Conservation (phyloP, 2,797 vertebrate genomes). For the Chromobotia macracanthus region DNA sequence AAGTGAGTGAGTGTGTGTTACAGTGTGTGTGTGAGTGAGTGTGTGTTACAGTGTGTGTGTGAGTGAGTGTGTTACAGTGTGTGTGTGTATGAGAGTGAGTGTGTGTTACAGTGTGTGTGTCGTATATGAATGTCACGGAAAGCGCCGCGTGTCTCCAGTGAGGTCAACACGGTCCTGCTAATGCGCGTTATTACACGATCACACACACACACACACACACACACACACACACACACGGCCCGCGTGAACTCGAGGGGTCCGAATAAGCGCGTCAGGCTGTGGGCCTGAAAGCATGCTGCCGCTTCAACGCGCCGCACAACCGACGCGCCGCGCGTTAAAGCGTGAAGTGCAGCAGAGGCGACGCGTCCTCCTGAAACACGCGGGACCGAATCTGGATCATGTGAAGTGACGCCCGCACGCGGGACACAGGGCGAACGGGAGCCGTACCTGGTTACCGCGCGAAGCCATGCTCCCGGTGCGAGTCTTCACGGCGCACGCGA, state of each 20-base stretch:
- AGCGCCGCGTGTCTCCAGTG: background rate
- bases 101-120: too few species aligned
- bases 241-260: background rate
- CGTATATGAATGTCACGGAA: background rate
- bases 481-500: conserved; percentile 70
- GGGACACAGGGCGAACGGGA: conserved; percentile 11
- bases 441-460: conserved; percentile 82
- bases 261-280: conserved; percentile 41
- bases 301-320: conserved; percentile 71
- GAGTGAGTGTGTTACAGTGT: too few species aligned
- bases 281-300: conserved; percentile 76
- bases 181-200: conserved; percentile 53
- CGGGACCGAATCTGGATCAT: background rate
- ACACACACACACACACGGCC: conserved; percentile 63
- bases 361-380: background rate
- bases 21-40: too few species aligned
- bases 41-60: too few species aligned
- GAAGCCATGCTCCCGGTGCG: conserved; percentile 84
- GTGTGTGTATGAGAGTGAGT: too few species aligned
- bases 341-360: background rate
- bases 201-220: conserved; percentile 67
- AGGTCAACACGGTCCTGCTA: conserved; percentile 24
- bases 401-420: too few species aligned
- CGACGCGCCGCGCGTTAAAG: too few species aligned
- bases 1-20: too few species aligned